Evolutionary conservation across 2,888 invertebrate genomes (phyloP), one percentile per base, ranked within the genome.

Genomic region (Antheraea yamamai): DNA sequence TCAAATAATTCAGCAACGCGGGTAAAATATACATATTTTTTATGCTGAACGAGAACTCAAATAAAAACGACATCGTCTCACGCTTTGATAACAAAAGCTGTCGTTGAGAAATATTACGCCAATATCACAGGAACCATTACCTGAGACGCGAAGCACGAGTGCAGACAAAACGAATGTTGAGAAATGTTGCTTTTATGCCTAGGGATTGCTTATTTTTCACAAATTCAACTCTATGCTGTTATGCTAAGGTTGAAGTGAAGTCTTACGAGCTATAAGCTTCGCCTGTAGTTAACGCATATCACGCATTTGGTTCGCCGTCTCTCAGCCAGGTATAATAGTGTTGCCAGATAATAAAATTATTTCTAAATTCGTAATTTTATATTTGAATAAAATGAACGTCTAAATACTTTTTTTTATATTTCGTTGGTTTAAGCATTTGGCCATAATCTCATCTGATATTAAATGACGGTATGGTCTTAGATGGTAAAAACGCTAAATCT

Each of bases 261-360:
- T 80, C 84, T 74, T 75, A 71, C 35, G 66, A 51, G 73, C 64
- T 66, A 77, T 79, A 80, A 47, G 85, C 85, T 86, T 85, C 80
- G 82, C 78, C 77, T 84, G 89, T 90, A 91, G 89, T 91, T 91
- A 91, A 90, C 88, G 88, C 90, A 88, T 91, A 91, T 89, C 91
- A 91, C 91, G 90, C 88, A 87, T 91, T 89, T 83, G 89, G 86
- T 88, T 89, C 88, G 87, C 85, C 87, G 84, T 84, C 85, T 88
- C 87, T 87, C 64, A 85, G 86, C 87, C 91, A 92, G 91, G 91
- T 92, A 90, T 88, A 88, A 76, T 76, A 72, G 74, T 68, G 81
- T 58, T 74, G 73, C 70, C 76, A 75, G 47, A 12, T 72, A 18
- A 72, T 26, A 61, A 71, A 74, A 58, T 14, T 26, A 16, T 66